phyloP scores from a whole-genome alignment of 2,888 invertebrate genomes.

The Conops quadrifasciatus region DNA sequence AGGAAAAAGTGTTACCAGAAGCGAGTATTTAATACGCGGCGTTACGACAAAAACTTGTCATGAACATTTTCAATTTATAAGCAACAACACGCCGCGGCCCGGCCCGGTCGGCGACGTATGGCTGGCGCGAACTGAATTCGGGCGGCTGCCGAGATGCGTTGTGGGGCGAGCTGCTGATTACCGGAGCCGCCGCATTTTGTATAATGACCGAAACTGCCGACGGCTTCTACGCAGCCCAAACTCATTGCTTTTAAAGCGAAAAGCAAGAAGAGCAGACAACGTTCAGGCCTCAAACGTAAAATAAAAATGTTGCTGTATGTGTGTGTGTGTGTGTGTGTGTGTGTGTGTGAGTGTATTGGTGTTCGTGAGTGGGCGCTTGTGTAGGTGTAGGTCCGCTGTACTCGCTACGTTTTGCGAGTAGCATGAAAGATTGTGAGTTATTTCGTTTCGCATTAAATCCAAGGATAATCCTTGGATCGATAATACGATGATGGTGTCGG shows the following conservation, averaged over 20 bases:
- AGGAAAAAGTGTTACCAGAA: too few species aligned
- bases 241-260: too few species aligned
- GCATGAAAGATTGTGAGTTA: neutral
- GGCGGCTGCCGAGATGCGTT: neutral
- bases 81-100: neutral
- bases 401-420: too few species aligned
- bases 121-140: neutral
- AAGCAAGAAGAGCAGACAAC: too few species aligned
- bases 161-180: too few species aligned
- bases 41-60: conserved; percentile 37
- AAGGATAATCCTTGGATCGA: conserved; percentile 50
- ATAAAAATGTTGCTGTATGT: neutral
- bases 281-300: neutral
- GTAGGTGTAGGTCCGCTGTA: too few species aligned
- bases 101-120: neutral
- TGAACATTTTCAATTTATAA: conserved; percentile 39
- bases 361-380: conserved; percentile 15
- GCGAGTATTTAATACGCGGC: too few species aligned
- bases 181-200: too few species aligned
- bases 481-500: conserved; percentile 45
- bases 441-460: conserved; percentile 31
- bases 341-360: too few species aligned
- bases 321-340: conserved; percentile 32
- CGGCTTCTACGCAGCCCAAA: too few species aligned
- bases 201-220: too few species aligned